Percentiles rank a stretch among this genome's conserved stretches.
Evolutionary conservation across 2,113 vertebrate species (phyloP).

Genomic region (Hemicordylus capensis): DNA sequence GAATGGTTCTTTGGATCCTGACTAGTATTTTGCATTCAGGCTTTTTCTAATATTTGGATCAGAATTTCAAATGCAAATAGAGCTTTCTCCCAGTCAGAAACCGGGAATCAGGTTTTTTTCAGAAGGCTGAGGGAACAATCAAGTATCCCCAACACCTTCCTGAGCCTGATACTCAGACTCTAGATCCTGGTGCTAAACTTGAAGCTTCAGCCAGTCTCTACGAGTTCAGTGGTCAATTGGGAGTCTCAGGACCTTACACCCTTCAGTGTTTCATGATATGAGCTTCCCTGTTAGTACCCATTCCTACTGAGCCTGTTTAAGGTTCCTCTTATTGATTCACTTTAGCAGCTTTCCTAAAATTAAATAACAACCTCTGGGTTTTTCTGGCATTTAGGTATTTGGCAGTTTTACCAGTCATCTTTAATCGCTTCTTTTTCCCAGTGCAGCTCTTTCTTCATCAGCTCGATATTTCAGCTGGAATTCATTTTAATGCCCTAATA

Average conservation of each 20-base stretch:
- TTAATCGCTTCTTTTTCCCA: constrained; percentile 58
- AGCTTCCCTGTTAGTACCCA: neutral
- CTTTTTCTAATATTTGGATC: neutral
- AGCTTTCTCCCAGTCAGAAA: neutral
- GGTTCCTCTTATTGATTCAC: constrained; percentile 43
- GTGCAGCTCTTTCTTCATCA: constrained; percentile 55
- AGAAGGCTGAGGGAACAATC: neutral
- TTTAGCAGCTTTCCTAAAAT: constrained; percentile 43
- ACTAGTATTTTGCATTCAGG: neutral
- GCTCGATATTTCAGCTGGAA: constrained; percentile 64
- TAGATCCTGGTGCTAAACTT: neutral
- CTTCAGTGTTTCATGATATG: neutral
- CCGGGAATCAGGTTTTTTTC: neutral
- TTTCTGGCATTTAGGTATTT: constrained; percentile 51
- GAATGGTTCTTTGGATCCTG: neutral
- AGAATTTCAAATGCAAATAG: neutral
- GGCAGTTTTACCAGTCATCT: constrained; percentile 59
- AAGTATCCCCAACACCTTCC: neutral
- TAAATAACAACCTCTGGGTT: constrained; percentile 55
- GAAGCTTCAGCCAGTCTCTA: neutral
- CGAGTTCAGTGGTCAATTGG: neutral
- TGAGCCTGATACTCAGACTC: neutral
- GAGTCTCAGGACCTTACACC: neutral
- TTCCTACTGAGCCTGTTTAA: neutral
- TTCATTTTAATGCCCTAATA: constrained; percentile 67